Conservation (phyloP, 2,113 vertebrate genomes). For the Plotosus lineatus region DNA sequence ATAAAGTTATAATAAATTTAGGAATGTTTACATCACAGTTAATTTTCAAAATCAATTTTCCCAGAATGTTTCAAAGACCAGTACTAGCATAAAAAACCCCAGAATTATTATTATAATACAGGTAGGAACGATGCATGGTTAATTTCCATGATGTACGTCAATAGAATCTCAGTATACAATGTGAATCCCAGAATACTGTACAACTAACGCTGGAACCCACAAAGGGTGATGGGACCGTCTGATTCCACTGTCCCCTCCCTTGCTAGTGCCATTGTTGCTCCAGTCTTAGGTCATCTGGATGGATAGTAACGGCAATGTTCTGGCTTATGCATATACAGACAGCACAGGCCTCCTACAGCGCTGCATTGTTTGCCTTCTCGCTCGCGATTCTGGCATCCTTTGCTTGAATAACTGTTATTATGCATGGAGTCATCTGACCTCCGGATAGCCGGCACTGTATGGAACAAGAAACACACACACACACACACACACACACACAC, state of each 20-base stretch:
- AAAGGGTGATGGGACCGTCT: slow-evolving; percentile 50
- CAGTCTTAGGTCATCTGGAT: slow-evolving; percentile 56
- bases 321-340: slow-evolving; percentile 42
- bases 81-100: no score
- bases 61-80: not conserved
- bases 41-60: not conserved
- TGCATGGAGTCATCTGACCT: slow-evolving; percentile 42
- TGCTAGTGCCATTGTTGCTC: slow-evolving; percentile 39
- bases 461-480: slow-evolving; percentile 4
- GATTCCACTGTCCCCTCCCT: slow-evolving; percentile 46
- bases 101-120: not conserved
- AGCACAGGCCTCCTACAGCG: slow-evolving; percentile 42
- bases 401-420: slow-evolving; percentile 55
- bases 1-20: not conserved
- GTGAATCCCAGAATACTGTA: slow-evolving; percentile 29
- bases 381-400: slow-evolving; percentile 40
- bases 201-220: slow-evolving; percentile 34
- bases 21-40: not conserved
- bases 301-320: slow-evolving; percentile 55
- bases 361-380: slow-evolving; percentile 45
- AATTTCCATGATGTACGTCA: not conserved
- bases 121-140: not conserved
- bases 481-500: not conserved
- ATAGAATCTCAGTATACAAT: not conserved
- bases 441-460: slow-evolving; percentile 26